Conservation (phyloP, 2,888 invertebrate species). For the Molanna angustata region DNA sequence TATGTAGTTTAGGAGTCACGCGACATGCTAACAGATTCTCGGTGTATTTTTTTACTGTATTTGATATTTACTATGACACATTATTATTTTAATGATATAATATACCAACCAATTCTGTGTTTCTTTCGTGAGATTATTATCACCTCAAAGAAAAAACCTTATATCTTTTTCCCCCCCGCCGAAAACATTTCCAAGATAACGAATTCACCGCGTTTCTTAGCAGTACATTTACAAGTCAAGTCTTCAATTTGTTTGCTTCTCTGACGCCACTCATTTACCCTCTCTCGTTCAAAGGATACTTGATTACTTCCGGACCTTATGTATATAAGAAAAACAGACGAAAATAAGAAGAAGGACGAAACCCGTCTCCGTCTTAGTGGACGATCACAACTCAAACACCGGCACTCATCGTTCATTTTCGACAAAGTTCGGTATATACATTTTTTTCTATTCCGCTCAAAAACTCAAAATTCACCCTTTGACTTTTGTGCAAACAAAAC, state of each 20-base stretch:
- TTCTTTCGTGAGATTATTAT: no score
- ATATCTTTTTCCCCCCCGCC: no score
- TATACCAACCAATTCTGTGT: no score
- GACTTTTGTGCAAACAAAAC: conserved; percentile 7
- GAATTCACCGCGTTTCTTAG: background rate
- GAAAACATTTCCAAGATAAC: no score
- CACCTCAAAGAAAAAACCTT: no score
- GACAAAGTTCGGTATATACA: conserved; percentile 1
- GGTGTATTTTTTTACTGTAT: no score
- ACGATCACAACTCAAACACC: background rate
- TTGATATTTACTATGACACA: no score
- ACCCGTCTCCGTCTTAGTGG: conserved; percentile 10
- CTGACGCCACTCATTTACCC: conserved; percentile 29
- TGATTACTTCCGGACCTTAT: conserved; percentile 32
- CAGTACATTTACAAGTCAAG: conserved; percentile 28
- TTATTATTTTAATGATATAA: no score
- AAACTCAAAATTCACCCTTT: conserved; percentile 19
- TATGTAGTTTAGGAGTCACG: no score
- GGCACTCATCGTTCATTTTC: no score
- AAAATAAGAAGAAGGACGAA: conserved; percentile 18
- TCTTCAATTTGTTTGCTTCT: conserved; percentile 28
- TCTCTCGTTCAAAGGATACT: conserved; percentile 31
- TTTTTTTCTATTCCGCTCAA: conserved; percentile 3
- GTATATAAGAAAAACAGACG: conserved; percentile 30
- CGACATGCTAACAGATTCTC: no score